phyloP scores from a whole-genome alignment of 2,113 vertebrate species.

The Callopanchax toddi region DNA sequence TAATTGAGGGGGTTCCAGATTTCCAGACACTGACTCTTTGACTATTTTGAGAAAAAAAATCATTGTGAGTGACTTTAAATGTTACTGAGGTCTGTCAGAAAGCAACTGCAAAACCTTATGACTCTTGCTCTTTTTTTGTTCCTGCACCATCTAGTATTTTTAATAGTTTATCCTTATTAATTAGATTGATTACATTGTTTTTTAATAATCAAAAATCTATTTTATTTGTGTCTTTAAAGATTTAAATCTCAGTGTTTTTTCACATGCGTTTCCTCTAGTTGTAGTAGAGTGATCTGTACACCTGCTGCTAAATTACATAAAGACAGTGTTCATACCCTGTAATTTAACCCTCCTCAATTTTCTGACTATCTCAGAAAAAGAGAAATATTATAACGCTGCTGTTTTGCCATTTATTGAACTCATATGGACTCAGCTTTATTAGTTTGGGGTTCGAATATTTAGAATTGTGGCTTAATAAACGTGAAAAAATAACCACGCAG shows the following conservation, averaged over 20 bases:
- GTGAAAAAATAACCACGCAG: too few species aligned
- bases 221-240: background rate
- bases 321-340: background rate
- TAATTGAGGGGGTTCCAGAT: too few species aligned
- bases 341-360: slow-evolving; percentile 7
- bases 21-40: too few species aligned
- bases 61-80: too few species aligned
- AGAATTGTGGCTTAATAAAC: slow-evolving; percentile 12
- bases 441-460: background rate
- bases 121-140: too few species aligned
- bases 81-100: too few species aligned
- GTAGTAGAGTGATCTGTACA: slow-evolving; percentile 1
- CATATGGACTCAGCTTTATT: background rate
- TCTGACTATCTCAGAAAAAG: slow-evolving; percentile 10
- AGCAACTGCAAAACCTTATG: too few species aligned
- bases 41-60: too few species aligned
- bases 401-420: background rate
- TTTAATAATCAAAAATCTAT: too few species aligned
- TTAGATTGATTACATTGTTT: too few species aligned
- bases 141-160: too few species aligned
- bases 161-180: too few species aligned
- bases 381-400: slow-evolving; percentile 1
- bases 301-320: slow-evolving; percentile 3
- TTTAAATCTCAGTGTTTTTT: background rate
- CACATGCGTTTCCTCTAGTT: slow-evolving; percentile 19